Percentiles rank a stretch among this genome's conserved stretches.
Evolutionary conservation across 2,113 vertebrate species (phyloP).

Genomic region (Cisticola juncidis): DNA sequence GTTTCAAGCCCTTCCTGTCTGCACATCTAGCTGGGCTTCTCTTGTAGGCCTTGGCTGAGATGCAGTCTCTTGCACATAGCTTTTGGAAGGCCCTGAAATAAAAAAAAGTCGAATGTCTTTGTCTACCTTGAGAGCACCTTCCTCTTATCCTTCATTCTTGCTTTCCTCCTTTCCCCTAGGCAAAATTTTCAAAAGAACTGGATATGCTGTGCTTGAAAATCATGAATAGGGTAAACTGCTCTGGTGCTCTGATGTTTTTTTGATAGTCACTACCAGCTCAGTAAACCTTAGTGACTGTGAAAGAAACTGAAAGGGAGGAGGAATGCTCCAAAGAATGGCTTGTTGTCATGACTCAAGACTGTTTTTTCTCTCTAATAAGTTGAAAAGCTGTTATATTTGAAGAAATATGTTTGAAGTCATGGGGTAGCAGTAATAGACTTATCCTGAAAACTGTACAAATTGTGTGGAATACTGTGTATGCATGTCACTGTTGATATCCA

Average conservation of each 20-base stretch:
- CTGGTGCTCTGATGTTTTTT: not conserved
- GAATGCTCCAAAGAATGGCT: not conserved
- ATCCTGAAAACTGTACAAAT: not conserved
- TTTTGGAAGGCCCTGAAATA: not conserved
- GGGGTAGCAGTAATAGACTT: not conserved
- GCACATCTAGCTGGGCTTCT: not conserved
- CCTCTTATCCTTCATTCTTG: not conserved
- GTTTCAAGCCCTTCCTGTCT: not conserved
- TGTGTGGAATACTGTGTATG: not conserved
- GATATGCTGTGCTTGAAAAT: not conserved
- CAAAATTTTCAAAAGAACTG: not conserved
- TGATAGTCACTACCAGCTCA: not conserved
- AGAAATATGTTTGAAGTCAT: not conserved
- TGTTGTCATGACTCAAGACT: not conserved
- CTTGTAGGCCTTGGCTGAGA: not conserved
- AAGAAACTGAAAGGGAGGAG: not conserved
- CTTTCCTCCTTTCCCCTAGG: not conserved
- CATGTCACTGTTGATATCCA: not conserved
- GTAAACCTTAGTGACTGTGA: not conserved
- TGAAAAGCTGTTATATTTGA: not conserved
- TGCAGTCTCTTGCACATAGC: not conserved
- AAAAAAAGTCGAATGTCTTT: not conserved
- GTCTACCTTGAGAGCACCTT: not conserved
- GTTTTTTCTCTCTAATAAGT: not conserved
- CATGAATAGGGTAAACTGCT: not conserved